Evolutionary conservation across 1,140 invertebrate species (phyloP).

Genomic region (Galleria mellonella): DNA sequence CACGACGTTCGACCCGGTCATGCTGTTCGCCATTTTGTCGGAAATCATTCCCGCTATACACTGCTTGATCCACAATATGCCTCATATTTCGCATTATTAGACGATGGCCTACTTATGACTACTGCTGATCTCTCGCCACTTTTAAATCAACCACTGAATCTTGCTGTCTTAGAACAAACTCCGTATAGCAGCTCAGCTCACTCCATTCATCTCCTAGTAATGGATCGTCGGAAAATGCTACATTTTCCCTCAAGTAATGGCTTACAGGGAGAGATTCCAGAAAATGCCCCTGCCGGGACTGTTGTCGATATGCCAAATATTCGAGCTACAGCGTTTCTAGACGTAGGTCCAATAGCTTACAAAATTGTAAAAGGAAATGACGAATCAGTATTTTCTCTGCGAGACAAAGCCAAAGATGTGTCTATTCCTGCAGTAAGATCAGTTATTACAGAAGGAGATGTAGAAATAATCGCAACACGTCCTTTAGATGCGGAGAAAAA

Average conservation of each 20-base stretch:
- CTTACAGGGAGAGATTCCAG: conserved; percentile 80
- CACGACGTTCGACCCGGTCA: conserved; percentile 91
- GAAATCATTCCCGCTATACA: conserved; percentile 77
- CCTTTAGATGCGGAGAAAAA: conserved; percentile 84
- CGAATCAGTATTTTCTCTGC: conserved; percentile 81
- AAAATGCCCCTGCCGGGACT: conserved; percentile 83
- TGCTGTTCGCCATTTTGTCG: conserved; percentile 83
- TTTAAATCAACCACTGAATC: conserved; percentile 85
- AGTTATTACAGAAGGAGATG: conserved; percentile 75
- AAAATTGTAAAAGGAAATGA: conserved; percentile 84
- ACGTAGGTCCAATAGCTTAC: conserved; percentile 81
- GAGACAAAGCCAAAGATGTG: conserved; percentile 74
- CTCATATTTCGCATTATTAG: conserved; percentile 89
- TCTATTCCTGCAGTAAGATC: conserved; percentile 76
- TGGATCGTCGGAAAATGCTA: conserved; percentile 86
- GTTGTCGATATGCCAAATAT: conserved; percentile 80
- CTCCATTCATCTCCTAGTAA: conserved; percentile 86
- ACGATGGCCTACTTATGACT: conserved; percentile 92
- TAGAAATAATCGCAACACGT: conserved; percentile 82
- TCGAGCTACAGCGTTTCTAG: conserved; percentile 74
- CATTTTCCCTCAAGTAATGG: conserved; percentile 80
- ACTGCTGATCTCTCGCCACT: conserved; percentile 87
- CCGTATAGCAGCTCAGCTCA: conserved; percentile 86
- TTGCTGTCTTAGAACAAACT: conserved; percentile 87
- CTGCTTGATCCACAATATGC: conserved; percentile 85